Evolutionary conservation across 2,797 vertebrate species (phyloP).

Genomic region (Pempheris klunzingeri): DNA sequence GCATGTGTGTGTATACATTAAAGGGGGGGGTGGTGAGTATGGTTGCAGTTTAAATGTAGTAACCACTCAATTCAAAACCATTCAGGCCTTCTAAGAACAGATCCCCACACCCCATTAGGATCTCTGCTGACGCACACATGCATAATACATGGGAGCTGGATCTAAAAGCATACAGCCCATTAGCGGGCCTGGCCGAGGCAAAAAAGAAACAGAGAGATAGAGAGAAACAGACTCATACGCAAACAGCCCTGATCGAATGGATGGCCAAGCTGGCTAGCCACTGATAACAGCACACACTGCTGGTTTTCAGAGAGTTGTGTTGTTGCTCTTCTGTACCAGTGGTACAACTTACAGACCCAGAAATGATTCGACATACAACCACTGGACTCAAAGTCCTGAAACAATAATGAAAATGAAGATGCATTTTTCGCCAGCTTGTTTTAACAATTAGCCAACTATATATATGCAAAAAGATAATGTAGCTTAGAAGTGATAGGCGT

Average conservation of each 20-base stretch:
- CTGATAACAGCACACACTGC: conserved; percentile 45
- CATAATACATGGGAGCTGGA: conserved; percentile 84
- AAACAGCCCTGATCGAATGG: conserved; percentile 48
- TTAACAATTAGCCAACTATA: conserved; percentile 5
- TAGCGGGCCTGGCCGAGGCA: conserved; percentile 64
- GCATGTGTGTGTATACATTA: conserved; percentile 5
- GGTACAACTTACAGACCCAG: conserved; percentile 26
- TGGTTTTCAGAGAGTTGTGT: conserved; percentile 43
- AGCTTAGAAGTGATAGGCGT: conserved; percentile 5
- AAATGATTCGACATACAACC: conserved; percentile 21
- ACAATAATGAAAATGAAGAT: not conserved
- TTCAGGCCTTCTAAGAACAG: conserved; percentile 83
- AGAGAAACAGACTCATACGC: conserved; percentile 39
- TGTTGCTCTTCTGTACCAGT: conserved; percentile 29
- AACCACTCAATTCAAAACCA: conserved; percentile 75
- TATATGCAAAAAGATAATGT: not conserved
- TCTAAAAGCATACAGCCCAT: conserved; percentile 84
- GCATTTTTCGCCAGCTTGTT: not conserved
- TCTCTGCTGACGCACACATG: conserved; percentile 80
- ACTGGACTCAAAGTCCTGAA: not conserved
- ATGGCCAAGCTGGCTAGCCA: conserved; percentile 34
- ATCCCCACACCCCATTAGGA: conserved; percentile 81
- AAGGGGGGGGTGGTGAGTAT: not conserved
- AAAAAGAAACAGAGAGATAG: conserved; percentile 41
- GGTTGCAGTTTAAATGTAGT: conserved; percentile 69